phyloP scores from a whole-genome alignment of 1,140 invertebrate genomes.

The Brachionus manjavacas region DNA sequence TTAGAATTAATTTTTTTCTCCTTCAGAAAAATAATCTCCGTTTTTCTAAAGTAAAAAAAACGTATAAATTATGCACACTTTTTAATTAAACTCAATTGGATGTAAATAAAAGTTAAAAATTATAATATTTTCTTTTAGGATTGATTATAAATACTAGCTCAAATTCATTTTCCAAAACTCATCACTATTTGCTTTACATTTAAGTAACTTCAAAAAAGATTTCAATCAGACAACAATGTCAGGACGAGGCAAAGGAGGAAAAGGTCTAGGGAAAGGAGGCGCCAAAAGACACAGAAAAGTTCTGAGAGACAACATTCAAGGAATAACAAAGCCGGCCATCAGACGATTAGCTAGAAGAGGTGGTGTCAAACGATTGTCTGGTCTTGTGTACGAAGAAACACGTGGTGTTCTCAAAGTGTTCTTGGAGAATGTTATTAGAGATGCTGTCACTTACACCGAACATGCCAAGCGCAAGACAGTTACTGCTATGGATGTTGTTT shows the following conservation, averaged over 20 bases:
- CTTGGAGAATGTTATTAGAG: constrained; percentile 41
- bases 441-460: constrained; percentile 71
- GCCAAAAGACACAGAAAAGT: constrained; percentile 55
- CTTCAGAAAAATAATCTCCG: too few relatives aligned
- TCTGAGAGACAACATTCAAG: constrained; percentile 69
- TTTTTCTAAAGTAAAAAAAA: too few relatives aligned
- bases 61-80: background rate
- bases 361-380: constrained; percentile 71
- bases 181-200: too few relatives aligned
- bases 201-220: too few relatives aligned
- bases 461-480: constrained; percentile 41
- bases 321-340: constrained; percentile 68
- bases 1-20: too few relatives aligned
- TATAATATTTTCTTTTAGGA: background rate
- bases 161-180: too few relatives aligned
- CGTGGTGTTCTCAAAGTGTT: constrained; percentile 41
- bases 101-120: background rate
- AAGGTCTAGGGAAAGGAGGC: constrained; percentile 52
- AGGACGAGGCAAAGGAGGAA: constrained; percentile 52
- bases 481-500: constrained; percentile 42
- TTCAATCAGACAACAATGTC: constrained; percentile 50
- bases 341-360: constrained; percentile 67
- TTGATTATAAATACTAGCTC: background rate
- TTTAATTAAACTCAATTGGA: background rate
- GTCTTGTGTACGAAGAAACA: constrained; percentile 55